Evolutionary conservation across 2,797 vertebrate genomes (phyloP), one percentile per base, ranked within the genome.

Genomic region (Artibeus lituratus): DNA sequence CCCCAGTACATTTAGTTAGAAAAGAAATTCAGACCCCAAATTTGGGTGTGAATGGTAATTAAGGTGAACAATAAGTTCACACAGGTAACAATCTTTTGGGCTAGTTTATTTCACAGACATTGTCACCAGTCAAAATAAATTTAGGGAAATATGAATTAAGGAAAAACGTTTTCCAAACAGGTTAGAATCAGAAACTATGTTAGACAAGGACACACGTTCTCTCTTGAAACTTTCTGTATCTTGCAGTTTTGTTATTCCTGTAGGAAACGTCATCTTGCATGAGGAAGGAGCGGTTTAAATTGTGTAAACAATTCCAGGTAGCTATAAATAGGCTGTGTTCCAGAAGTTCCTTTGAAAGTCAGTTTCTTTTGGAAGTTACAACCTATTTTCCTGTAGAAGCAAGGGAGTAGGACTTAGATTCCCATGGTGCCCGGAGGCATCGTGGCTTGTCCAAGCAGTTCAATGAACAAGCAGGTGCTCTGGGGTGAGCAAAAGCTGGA

Each of bases 271-370:
- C 59, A 83, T 76, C 24, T 94, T 49, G 14, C 39, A 44, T 49
- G 51, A 91, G 18, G 26, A 73, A 12, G 93, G n/a, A 72, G 9
- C 2, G 29, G 85, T 92, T 92, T 91, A 77, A 77, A 78, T 44
- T 26, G 11, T 4, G 59, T 10, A 91, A 51, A 59, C 24, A 94
- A 73, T 73, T 84, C n/a, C 78, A 51, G 47, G 53, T 95, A 42
- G 32, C 91, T 90, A 90, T 87, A 96, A 95, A 81, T 91, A 93
- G 65, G n/a, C 57, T 80, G 59, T 73, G 21, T 44, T 83, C 73
- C 72, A 84, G 44, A 91, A 83, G 51, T 89, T 96, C 80, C 93
- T 81, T 93, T 96, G 62, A 91, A 93, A 96, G 84, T 91, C 86
- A 85, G 32, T 92, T 69, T 96, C 47, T 53, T 62, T 59, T 29